Conservation (phyloP, 2,113 vertebrate genomes). For the Erythrocebus patas region DNA sequence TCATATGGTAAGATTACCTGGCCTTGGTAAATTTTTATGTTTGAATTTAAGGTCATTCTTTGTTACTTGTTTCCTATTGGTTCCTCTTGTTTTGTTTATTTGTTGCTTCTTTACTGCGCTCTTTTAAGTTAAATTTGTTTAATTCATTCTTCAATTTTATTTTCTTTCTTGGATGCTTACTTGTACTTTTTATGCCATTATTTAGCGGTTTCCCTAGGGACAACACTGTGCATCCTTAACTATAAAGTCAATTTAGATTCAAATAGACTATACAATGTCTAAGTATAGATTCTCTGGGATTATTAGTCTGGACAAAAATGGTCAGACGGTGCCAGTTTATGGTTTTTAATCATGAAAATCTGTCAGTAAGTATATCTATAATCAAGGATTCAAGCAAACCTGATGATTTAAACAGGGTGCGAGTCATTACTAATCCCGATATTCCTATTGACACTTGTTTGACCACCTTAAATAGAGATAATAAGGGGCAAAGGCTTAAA, state of each 20-base stretch:
- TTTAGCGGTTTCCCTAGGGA: neutral
- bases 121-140: neutral
- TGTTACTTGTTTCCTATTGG: neutral
- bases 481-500: neutral
- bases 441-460: neutral
- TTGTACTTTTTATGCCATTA: neutral
- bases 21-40: neutral
- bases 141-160: neutral
- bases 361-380: neutral
- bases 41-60: neutral
- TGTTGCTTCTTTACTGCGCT: neutral
- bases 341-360: constrained; percentile 1
- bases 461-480: neutral
- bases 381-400: neutral
- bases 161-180: neutral
- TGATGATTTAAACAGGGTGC: neutral
- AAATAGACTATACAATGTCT: neutral
- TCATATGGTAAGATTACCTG: too few relatives aligned
- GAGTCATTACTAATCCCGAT: neutral
- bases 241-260: neutral
- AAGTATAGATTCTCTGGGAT: neutral
- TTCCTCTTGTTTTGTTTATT: neutral
- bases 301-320: neutral
- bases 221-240: neutral
- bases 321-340: neutral